These are phyloP conservation scores for Typhlomys cinereus DNA, from an alignment of 2,113 vertebrate species.

Conservation along the genomic window DNA sequence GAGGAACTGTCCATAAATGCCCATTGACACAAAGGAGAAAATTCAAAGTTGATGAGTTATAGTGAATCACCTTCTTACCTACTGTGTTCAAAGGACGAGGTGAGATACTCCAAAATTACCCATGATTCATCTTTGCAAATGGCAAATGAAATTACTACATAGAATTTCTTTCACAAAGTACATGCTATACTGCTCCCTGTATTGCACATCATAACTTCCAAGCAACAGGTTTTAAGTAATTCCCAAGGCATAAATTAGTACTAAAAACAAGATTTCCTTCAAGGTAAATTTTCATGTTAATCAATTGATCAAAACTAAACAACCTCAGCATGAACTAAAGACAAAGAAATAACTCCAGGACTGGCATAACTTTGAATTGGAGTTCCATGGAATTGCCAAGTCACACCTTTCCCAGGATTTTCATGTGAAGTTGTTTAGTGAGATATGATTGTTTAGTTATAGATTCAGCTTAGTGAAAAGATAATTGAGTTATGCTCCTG, in stretches of 20 bases:
- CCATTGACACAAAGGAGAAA: neutral
- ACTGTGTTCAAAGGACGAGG: neutral
- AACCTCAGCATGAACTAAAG: constrained; percentile 3
- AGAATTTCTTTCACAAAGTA: neutral
- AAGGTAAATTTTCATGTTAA: constrained; percentile 32
- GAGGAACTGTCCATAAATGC: neutral
- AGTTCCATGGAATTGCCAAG: neutral
- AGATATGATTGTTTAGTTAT: neutral
- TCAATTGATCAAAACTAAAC: neutral
- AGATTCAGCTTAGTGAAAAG: neutral
- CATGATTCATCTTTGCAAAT: neutral
- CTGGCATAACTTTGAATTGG: neutral
- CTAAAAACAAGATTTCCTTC: neutral
- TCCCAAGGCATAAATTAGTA: constrained; percentile 10
- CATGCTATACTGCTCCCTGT: neutral
- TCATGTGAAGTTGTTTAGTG: neutral
- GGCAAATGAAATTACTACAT: neutral
- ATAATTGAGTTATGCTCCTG: neutral
- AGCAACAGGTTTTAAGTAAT: constrained; percentile 29
- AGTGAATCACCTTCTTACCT: neutral
- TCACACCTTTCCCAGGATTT: neutral
- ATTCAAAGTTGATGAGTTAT: neutral
- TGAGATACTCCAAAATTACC: neutral
- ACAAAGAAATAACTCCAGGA: constrained; percentile 39
- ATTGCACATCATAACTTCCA: neutral